phyloP scores from a whole-genome alignment of 1,140 invertebrate species.

The Cotesia chilonis region DNA sequence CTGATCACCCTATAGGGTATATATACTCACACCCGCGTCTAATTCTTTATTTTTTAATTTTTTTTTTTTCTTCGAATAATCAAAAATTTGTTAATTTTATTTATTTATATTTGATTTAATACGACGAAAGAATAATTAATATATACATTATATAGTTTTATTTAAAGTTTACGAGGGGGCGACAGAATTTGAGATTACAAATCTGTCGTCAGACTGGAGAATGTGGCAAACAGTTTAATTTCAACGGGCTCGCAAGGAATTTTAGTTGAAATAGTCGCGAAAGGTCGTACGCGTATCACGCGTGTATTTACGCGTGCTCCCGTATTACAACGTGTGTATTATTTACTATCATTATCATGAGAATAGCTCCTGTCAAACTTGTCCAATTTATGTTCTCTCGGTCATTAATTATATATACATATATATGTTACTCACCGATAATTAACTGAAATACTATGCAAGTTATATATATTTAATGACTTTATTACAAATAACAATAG shows the following conservation, averaged over 20 bases:
- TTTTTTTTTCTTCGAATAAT: not conserved
- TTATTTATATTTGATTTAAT: no score
- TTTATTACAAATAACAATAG: no score
- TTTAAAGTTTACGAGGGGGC: not conserved
- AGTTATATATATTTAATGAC: no score
- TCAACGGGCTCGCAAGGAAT: slow-evolving; percentile 56
- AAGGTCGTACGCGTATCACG: slow-evolving; percentile 35
- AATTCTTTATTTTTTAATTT: slow-evolving; percentile 21
- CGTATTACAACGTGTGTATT: not conserved
- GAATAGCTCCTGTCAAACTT: no score
- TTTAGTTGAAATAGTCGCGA: slow-evolving; percentile 56
- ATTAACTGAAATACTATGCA: no score
- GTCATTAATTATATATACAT: no score
- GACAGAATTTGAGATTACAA: slow-evolving; percentile 42
- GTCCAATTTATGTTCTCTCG: no score
- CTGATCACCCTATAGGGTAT: slow-evolving; percentile 38
- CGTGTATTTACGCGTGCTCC: slow-evolving; percentile 40
- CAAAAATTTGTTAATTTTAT: no score
- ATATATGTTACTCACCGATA: no score
- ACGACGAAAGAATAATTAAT: no score
- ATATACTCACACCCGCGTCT: slow-evolving; percentile 31
- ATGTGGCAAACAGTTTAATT: slow-evolving; percentile 54
- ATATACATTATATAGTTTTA: not conserved
- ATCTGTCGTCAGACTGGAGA: slow-evolving; percentile 51
- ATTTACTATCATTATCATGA: not conserved